Evolutionary conservation across 37 sponge, comb jelly and placozoan species (phyloP).

Genomic region (Crambe crambe): DNA sequence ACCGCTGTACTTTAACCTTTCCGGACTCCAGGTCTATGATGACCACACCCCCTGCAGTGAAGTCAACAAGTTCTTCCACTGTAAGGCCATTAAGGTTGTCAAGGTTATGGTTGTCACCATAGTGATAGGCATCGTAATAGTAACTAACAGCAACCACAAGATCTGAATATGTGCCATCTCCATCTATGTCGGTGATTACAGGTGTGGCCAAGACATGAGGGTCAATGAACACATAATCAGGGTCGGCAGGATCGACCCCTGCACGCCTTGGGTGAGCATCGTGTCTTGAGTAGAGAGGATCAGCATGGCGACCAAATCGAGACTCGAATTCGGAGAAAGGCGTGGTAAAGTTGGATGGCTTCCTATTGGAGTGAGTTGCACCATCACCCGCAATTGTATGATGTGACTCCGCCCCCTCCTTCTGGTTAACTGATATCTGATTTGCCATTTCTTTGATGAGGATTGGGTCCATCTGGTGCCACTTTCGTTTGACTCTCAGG

Average conservation of each 20-base stretch:
- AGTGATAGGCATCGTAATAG: constrained; percentile 69
- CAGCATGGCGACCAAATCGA: constrained; percentile 42
- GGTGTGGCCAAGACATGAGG: constrained; percentile 80
- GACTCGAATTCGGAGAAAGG: constrained; percentile 56
- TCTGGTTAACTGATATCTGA: not conserved
- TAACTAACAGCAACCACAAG: constrained; percentile 70
- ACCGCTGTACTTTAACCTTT: constrained; percentile 41
- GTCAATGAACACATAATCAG: constrained; percentile 55
- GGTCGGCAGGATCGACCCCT: constrained; percentile 44
- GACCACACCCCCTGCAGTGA: constrained; percentile 54
- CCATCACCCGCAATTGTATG: no score
- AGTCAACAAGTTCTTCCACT: constrained; percentile 49
- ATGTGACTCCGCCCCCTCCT: not conserved
- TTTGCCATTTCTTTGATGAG: constrained; percentile 18
- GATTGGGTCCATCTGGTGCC: constrained; percentile 37
- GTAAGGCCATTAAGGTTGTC: constrained; percentile 15
- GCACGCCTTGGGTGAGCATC: constrained; percentile 21
- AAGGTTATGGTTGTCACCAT: constrained; percentile 33
- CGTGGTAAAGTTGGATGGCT: not conserved
- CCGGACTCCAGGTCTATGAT: constrained; percentile 50
- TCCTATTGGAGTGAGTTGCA: not conserved
- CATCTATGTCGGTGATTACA: constrained; percentile 51
- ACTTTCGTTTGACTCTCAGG: constrained; percentile 33
- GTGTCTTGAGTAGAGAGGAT: constrained; percentile 59
- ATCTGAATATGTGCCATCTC: constrained; percentile 58